Evolutionary conservation across 2,113 vertebrate genomes (phyloP).

Genomic region (Erythrocebus patas): DNA sequence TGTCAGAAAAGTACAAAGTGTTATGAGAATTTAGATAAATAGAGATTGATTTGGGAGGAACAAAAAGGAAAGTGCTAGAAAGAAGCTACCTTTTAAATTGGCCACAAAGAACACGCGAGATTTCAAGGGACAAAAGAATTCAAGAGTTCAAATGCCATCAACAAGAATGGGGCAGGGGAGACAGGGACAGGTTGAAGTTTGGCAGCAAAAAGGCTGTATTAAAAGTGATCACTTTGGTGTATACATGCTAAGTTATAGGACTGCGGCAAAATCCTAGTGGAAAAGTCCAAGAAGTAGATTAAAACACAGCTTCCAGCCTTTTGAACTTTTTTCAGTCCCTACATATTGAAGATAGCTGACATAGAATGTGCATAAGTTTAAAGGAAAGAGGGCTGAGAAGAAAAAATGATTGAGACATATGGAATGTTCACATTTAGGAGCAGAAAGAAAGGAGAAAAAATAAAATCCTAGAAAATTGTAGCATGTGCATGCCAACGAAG

Average conservation of each 20-base stretch:
- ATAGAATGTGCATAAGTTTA: background rate
- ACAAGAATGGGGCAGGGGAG: background rate
- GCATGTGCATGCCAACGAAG: background rate
- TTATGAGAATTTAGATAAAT: background rate
- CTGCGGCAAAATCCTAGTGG: background rate
- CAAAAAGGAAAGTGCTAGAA: background rate
- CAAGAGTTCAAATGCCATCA: background rate
- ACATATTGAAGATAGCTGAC: background rate
- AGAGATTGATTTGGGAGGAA: background rate
- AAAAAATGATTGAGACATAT: background rate
- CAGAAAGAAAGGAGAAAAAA: background rate
- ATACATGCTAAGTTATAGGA: background rate
- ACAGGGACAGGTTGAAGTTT: background rate
- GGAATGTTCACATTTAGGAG: background rate
- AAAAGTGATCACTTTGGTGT: background rate
- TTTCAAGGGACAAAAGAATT: background rate
- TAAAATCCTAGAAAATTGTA: background rate
- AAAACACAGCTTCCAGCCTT: background rate
- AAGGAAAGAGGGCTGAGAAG: background rate
- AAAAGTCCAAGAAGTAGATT: accelerated
- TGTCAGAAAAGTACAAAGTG: background rate
- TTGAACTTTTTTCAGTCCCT: background rate
- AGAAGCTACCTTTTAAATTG: background rate
- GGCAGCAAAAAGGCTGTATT: too few species aligned
- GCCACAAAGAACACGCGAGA: background rate